A percentile compares a stretch with the other conserved stretches of the same genome.
Conservation (phyloP, 2,888 invertebrate species). For the Tenthredo livida region DNA sequence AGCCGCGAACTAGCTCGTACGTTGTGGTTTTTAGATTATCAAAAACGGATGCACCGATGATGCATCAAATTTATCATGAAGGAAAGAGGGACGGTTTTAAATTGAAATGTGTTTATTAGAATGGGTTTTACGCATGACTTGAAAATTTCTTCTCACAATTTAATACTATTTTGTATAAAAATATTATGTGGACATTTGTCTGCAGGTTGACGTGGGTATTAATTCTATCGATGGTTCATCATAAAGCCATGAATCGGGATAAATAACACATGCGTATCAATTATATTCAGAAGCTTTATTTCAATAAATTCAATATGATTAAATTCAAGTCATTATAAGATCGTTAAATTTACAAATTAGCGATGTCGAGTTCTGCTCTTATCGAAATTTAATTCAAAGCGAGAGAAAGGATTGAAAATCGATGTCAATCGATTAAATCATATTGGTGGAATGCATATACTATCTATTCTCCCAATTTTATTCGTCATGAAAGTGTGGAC, state of each 20-base stretch:
- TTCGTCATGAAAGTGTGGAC: background rate
- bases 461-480: background rate
- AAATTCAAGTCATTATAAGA: too few species aligned
- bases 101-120: background rate
- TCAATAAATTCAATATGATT: too few species aligned
- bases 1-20: background rate
- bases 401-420: background rate
- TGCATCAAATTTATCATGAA: background rate
- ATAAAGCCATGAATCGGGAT: too few species aligned
- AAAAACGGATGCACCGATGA: background rate
- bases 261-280: too few species aligned
- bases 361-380: background rate
- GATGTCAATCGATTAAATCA: background rate
- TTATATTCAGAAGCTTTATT: too few species aligned
- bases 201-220: too few species aligned
- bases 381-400: background rate
- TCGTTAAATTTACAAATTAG: background rate
- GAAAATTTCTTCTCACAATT: background rate
- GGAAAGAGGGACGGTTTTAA: background rate
- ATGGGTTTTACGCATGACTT: background rate
- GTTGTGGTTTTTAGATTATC: background rate
- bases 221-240: too few species aligned
- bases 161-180: background rate
- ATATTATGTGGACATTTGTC: background rate
- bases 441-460: background rate